These are phyloP conservation scores for Scarus forsteni DNA, from an alignment of 2,797 vertebrate genomes.

Conservation along the genomic window DNA sequence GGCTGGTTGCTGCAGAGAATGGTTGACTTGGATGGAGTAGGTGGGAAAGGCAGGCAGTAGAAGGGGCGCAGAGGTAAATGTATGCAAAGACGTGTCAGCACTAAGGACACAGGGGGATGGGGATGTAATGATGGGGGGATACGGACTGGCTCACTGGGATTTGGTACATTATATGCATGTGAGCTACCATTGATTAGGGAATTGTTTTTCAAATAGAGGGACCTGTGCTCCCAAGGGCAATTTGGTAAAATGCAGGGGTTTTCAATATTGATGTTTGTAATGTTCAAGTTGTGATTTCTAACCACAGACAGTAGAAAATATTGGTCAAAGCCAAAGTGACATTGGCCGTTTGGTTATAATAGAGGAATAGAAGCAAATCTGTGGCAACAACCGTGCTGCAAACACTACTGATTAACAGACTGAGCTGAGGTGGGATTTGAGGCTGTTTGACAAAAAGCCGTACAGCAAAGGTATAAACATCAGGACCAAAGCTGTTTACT, in stretches of 20 bases:
- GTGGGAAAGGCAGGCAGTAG: constrained; percentile 7
- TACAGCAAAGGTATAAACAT: too few species aligned
- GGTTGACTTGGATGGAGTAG: background rate
- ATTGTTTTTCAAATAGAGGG: background rate
- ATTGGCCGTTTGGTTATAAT: too few species aligned
- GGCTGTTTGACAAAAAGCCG: too few species aligned
- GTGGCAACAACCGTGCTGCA: too few species aligned
- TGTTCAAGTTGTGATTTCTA: background rate
- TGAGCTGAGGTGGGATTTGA: too few species aligned
- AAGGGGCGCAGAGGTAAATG: background rate
- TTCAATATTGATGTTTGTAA: background rate
- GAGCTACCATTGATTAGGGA: background rate
- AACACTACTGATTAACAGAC: too few species aligned
- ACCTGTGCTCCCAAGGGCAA: background rate
- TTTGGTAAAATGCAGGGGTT: background rate
- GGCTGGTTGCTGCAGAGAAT: constrained; percentile 9
- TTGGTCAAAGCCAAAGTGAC: too few species aligned
- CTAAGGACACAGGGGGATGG: constrained; percentile 9
- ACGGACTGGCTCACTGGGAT: constrained; percentile 4
- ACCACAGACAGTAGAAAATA: too few species aligned
- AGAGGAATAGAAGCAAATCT: too few species aligned
- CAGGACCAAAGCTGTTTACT: too few species aligned
- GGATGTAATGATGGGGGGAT: background rate
- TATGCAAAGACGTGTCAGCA: constrained; percentile 4
- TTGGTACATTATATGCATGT: background rate